phyloP scores from a whole-genome alignment of 1,140 invertebrate genomes.

The Lepidurus arcticus region DNA sequence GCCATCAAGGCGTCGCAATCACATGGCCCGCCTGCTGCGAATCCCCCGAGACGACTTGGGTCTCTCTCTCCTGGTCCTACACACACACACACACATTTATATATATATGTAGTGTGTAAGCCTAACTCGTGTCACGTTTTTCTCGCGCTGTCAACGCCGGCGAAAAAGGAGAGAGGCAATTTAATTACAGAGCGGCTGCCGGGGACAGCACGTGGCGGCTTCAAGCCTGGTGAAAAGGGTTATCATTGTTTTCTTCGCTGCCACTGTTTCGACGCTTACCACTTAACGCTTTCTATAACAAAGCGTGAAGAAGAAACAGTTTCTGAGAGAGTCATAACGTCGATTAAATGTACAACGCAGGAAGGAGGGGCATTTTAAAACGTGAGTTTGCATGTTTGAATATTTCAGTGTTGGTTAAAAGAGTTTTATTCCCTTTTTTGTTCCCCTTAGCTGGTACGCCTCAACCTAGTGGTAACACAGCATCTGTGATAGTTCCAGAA shows the following conservation, averaged over 20 bases:
- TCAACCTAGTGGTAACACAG: not conserved
- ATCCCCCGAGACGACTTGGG: not conserved
- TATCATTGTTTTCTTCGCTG: slow-evolving; percentile 1
- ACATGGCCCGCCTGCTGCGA: slow-evolving; percentile 16
- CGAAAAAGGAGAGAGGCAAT: not conserved
- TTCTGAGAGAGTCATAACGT: not conserved
- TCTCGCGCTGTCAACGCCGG: not conserved
- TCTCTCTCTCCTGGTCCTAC: not conserved
- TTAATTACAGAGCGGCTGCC: slow-evolving; percentile 4
- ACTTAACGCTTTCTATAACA: not conserved
- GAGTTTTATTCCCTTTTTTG: not conserved
- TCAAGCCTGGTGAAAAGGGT: not conserved
- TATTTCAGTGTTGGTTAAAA: not conserved
- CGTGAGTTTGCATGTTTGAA: not conserved
- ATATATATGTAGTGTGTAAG: slow-evolving; percentile 12
- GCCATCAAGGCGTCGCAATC: slow-evolving; percentile 20
- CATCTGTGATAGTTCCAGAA: not conserved
- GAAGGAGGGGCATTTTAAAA: not conserved
- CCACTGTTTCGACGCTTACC: not conserved
- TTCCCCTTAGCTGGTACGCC: not conserved
- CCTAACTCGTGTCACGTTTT: not conserved
- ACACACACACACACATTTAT: too few species aligned
- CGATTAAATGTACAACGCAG: not conserved
- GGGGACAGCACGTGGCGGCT: not conserved
- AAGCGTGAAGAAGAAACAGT: not conserved